Evolutionary conservation across 1,140 invertebrate genomes (phyloP).

Genomic region (Apolygus lucorum): DNA sequence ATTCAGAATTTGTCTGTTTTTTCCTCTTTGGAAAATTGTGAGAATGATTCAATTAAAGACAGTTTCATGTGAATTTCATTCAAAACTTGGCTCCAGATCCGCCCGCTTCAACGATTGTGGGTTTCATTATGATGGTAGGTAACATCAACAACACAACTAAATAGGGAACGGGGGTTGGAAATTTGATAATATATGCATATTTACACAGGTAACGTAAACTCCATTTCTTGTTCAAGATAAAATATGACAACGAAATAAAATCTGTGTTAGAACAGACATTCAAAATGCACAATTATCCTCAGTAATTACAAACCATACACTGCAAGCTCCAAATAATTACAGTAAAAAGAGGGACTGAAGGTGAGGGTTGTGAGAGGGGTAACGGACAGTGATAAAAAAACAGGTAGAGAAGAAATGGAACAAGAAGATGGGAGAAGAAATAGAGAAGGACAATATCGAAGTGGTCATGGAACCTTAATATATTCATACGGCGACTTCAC

Average conservation of each 20-base stretch:
- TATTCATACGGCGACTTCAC: background rate
- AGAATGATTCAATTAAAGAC: too few species aligned
- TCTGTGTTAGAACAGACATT: background rate
- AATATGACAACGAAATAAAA: background rate
- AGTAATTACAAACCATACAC: conserved; percentile 9
- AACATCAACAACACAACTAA: too few species aligned
- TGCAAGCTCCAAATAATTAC: conserved; percentile 8
- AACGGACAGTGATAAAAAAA: background rate
- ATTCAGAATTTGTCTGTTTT: too few species aligned
- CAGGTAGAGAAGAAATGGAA: background rate
- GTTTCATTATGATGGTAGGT: too few species aligned
- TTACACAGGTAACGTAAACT: background rate
- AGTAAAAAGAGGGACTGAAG: background rate
- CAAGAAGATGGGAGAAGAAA: background rate
- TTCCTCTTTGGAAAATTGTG: too few species aligned
- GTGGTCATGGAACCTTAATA: too few species aligned
- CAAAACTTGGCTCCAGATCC: too few species aligned
- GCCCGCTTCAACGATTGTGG: too few species aligned
- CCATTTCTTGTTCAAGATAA: background rate
- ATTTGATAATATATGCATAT: too few species aligned
- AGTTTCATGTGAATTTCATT: too few species aligned
- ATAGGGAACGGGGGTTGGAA: too few species aligned
- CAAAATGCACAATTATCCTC: conserved; percentile 11
- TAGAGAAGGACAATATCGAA: too few species aligned
- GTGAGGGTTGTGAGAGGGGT: background rate